Percentiles rank a stretch among this genome's conserved stretches.
phyloP scores from a whole-genome alignment of 2,797 vertebrate genomes.

The Halcyon smyrnensis region DNA sequence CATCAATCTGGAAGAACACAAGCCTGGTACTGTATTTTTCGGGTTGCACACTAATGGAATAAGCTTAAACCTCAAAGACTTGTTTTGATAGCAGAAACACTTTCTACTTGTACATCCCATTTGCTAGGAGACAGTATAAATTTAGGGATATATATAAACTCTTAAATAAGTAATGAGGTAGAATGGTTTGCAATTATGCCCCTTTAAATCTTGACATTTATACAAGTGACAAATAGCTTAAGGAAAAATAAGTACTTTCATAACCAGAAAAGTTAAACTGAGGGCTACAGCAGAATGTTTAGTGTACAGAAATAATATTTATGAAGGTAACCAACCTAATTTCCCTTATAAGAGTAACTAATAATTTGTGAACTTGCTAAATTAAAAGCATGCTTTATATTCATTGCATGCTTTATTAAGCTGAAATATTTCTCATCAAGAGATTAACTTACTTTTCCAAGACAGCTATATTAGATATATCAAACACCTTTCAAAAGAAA shows the following conservation, averaged over 20 bases:
- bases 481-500: neutral
- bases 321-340: neutral
- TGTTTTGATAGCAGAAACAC: neutral
- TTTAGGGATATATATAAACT: neutral
- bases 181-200: neutral
- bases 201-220: neutral
- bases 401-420: neutral
- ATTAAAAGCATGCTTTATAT: neutral
- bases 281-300: neutral
- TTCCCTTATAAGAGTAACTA: neutral
- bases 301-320: accelerated
- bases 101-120: neutral
- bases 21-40: neutral
- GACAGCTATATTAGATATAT: neutral
- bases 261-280: neutral
- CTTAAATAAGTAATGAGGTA: neutral
- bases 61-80: neutral
- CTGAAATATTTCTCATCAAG: neutral
- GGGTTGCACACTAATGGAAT: neutral
- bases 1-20: neutral
- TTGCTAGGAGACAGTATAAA: neutral
- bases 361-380: neutral
- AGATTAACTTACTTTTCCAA: neutral
- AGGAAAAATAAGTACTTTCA: neutral
- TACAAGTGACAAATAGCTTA: neutral